Conservation (phyloP, 2,797 vertebrate genomes). For the Gadopsis bispinosus region DNA sequence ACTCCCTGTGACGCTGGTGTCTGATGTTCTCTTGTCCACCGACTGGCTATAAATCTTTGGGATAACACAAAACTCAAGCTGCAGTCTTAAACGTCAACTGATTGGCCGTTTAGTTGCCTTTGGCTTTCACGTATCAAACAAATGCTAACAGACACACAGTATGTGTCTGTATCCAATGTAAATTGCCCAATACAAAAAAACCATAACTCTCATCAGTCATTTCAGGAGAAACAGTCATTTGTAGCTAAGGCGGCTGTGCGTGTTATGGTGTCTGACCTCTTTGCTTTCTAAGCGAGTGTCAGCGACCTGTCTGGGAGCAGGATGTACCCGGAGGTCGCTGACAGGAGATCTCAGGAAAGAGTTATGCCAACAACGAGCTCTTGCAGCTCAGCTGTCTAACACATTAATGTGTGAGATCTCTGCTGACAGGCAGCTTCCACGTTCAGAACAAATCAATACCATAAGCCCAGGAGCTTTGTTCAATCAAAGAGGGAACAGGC, state of each 20-base stretch:
- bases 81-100: constrained; percentile 6
- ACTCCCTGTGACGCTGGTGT: neutral
- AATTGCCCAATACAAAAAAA: constrained; percentile 40
- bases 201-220: constrained; percentile 25
- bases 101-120: neutral
- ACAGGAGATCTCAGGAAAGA: constrained; percentile 31
- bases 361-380: constrained; percentile 28
- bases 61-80: neutral
- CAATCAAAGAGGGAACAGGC: constrained; percentile 36
- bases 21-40: neutral
- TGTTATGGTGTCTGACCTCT: neutral
- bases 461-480: constrained; percentile 48
- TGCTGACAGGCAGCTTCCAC: constrained; percentile 53
- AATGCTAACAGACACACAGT: neutral
- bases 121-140: constrained; percentile 22
- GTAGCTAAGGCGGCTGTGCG: neutral
- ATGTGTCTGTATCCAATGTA: constrained; percentile 3
- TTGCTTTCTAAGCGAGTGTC: constrained; percentile 5
- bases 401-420: constrained; percentile 36
- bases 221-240: constrained; percentile 32
- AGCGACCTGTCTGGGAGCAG: constrained; percentile 27
- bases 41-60: neutral
- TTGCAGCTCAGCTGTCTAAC: constrained; percentile 23
- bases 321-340: constrained; percentile 39
- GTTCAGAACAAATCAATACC: constrained; percentile 71